phyloP scores from a whole-genome alignment of 2,888 invertebrate genomes.

The Drosophila infuscata region DNA sequence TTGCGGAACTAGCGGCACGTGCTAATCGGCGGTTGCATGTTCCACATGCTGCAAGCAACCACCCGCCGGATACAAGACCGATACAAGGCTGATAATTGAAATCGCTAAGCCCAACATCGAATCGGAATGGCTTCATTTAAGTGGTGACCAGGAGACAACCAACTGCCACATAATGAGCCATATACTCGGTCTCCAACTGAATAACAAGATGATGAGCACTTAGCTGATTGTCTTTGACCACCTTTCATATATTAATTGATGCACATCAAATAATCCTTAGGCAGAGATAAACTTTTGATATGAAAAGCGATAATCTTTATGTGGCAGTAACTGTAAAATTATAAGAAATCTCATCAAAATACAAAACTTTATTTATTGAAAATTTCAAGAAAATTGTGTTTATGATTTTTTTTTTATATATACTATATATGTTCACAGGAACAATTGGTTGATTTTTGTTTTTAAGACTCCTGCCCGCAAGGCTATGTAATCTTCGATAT shows the following conservation, averaged over 20 bases:
- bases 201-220: slow-evolving; percentile 36
- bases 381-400: neutral
- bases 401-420: too few species aligned
- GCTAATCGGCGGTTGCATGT: slow-evolving; percentile 77
- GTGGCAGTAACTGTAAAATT: neutral
- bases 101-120: slow-evolving; percentile 63
- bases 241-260: slow-evolving; percentile 31
- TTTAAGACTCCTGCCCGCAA: neutral
- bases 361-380: neutral
- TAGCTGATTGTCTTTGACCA: slow-evolving; percentile 56
- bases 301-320: neutral
- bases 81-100: slow-evolving; percentile 72
- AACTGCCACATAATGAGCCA: slow-evolving; percentile 8
- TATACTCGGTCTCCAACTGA: neutral
- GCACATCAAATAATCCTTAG: neutral
- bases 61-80: slow-evolving; percentile 9
- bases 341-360: neutral
- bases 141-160: slow-evolving; percentile 35
- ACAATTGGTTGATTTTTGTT: neutral
- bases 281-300: neutral
- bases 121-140: slow-evolving; percentile 75
- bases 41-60: slow-evolving; percentile 31
- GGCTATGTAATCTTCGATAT: neutral
- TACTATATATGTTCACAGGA: neutral
- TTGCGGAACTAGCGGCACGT: slow-evolving; percentile 68